phyloP scores from a whole-genome alignment of 2,888 invertebrate species.

The Eupithecia tripunctaria region DNA sequence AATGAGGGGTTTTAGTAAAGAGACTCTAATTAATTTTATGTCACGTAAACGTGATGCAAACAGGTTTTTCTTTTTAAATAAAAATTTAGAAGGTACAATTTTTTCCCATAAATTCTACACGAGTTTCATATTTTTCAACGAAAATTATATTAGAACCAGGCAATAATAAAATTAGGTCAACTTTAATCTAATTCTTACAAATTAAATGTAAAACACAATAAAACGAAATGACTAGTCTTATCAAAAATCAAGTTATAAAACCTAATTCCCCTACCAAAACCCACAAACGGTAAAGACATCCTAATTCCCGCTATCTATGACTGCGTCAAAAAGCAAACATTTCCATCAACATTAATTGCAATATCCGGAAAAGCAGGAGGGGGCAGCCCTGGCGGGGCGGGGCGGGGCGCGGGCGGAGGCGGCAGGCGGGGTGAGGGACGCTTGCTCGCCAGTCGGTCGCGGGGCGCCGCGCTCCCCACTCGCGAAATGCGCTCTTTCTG shows the following conservation, averaged over 20 bases:
- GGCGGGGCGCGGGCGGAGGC: conserved; percentile 46
- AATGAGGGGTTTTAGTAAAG: neutral
- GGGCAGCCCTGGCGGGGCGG: conserved; percentile 60
- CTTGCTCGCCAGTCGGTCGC: conserved; percentile 77
- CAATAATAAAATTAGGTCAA: neutral
- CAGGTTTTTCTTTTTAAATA: no score
- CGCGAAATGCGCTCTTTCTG: conserved; percentile 78
- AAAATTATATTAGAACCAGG: neutral
- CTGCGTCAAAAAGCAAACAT: conserved; percentile 36
- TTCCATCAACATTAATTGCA: conserved; percentile 37
- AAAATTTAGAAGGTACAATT: no score
- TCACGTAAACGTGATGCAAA: neutral
- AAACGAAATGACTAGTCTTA: neutral
- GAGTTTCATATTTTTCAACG: neutral
- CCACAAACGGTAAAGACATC: conserved; percentile 30
- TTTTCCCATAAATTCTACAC: neutral
- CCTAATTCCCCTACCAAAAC: conserved; percentile 18
- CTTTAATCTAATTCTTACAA: neutral
- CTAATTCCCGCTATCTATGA: conserved; percentile 26
- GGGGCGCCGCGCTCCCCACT: conserved; percentile 81
- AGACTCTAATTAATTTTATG: neutral
- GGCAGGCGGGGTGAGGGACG: conserved; percentile 44
- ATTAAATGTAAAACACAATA: neutral
- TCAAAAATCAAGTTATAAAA: neutral
- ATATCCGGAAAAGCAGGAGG: conserved; percentile 63